These are phyloP conservation scores for Sciurus vulgaris DNA, from an alignment of 2,797 vertebrate genomes.

Conservation along the genomic window DNA sequence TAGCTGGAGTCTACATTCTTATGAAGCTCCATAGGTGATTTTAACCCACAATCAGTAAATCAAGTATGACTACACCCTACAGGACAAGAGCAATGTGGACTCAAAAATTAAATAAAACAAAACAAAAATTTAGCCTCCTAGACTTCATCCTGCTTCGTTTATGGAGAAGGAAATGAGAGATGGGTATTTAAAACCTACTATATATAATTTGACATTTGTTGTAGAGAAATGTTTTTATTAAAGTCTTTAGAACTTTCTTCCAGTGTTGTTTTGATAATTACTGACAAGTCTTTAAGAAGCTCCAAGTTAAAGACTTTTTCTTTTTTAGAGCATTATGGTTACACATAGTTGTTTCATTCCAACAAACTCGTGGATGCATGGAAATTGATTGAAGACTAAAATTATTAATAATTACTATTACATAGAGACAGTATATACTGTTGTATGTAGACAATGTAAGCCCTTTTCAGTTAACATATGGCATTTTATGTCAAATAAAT, in stretches of 20 bases:
- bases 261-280: neutral
- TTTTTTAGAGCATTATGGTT: too few species aligned
- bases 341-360: too few species aligned
- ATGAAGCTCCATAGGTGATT: neutral
- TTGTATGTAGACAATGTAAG: neutral
- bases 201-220: constrained; percentile 10
- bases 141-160: neutral
- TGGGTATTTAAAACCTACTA: neutral
- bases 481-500: constrained; percentile 6
- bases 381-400: neutral
- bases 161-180: constrained; percentile 9
- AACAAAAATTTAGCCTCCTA: neutral
- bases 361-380: too few species aligned
- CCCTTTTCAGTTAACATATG: neutral
- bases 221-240: neutral
- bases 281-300: constrained; percentile 51
- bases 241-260: neutral
- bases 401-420: neutral
- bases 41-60: neutral
- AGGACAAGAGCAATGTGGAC: neutral
- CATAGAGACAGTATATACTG: neutral
- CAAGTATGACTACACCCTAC: neutral
- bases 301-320: neutral
- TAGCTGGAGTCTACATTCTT: neutral
- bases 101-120: neutral